phyloP scores from a whole-genome alignment of 2,888 invertebrate species.

The Drosophila lacicola region DNA sequence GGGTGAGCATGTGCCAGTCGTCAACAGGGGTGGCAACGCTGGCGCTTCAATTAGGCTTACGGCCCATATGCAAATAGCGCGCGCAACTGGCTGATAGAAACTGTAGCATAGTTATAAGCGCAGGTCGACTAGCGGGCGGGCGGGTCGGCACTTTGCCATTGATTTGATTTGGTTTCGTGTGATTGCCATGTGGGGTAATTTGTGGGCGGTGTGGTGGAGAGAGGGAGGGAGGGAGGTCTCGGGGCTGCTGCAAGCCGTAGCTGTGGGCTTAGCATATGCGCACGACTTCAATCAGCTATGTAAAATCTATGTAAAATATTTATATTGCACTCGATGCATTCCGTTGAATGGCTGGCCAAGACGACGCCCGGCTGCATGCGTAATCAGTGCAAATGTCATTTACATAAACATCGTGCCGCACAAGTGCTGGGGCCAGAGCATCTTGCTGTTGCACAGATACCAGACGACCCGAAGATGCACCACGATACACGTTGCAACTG shows the following conservation, averaged over 20 bases:
- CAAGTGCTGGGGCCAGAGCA: slow-evolving; percentile 2
- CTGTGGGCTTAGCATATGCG: slow-evolving; percentile 65
- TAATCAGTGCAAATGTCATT: slow-evolving; percentile 72
- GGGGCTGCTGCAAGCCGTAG: slow-evolving; percentile 1
- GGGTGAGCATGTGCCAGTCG: background rate
- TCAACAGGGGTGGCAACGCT: slow-evolving; percentile 7
- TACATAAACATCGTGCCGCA: slow-evolving; percentile 67
- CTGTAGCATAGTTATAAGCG: slow-evolving; percentile 62
- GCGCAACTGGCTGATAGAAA: slow-evolving; percentile 17
- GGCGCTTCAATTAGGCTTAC: slow-evolving; percentile 73
- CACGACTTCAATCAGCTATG: slow-evolving; percentile 78
- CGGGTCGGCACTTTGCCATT: slow-evolving; percentile 33
- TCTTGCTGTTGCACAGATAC: slow-evolving; percentile 14
- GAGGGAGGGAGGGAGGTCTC: background rate
- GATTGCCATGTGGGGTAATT: slow-evolving; percentile 61
- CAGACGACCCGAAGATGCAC: background rate
- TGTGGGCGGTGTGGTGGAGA: background rate
- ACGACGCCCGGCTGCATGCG: slow-evolving; percentile 35
- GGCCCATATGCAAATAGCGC: slow-evolving; percentile 62
- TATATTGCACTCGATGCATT: slow-evolving; percentile 75
- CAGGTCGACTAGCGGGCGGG: background rate
- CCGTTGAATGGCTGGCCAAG: slow-evolving; percentile 29
- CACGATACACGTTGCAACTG: background rate
- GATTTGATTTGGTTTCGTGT: slow-evolving; percentile 65
- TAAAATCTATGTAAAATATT: slow-evolving; percentile 80